Percentiles rank a stretch among this genome's conserved stretches.
These are phyloP conservation scores for Gymnogyps californianus DNA, from an alignment of 2,113 vertebrate species.

Conservation along the genomic window DNA sequence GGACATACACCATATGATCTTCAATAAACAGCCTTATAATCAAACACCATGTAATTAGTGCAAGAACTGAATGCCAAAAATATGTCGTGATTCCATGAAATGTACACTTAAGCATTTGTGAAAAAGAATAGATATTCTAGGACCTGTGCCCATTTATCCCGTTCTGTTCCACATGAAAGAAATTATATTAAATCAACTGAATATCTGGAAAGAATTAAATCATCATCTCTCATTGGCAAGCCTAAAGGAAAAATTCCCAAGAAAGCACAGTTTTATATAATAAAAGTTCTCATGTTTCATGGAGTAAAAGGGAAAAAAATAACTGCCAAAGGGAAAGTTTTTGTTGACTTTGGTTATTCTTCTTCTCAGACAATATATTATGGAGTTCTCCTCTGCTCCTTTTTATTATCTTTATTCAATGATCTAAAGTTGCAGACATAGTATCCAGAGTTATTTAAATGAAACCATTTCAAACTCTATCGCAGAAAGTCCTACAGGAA, in stretches of 20 bases:
- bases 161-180: slow-evolving; percentile 28
- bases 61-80: slow-evolving; percentile 25
- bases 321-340: slow-evolving; percentile 21
- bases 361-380: slow-evolving; percentile 24
- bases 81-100: slow-evolving; percentile 36
- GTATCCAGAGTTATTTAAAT: slow-evolving; percentile 33
- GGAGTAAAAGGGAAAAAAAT: slow-evolving; percentile 20
- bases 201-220: slow-evolving; percentile 75
- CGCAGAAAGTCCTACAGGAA: not conserved
- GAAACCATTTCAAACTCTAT: not conserved
- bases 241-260: slow-evolving; percentile 67
- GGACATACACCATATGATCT: slow-evolving; percentile 1
- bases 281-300: slow-evolving; percentile 64
- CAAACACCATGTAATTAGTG: slow-evolving; percentile 47
- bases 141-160: slow-evolving; percentile 39
- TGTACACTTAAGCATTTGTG: slow-evolving; percentile 21
- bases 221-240: slow-evolving; percentile 65
- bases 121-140: slow-evolving; percentile 56
- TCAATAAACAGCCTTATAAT: slow-evolving; percentile 4
- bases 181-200: slow-evolving; percentile 45
- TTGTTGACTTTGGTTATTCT: slow-evolving; percentile 26
- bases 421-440: slow-evolving; percentile 9
- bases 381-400: slow-evolving; percentile 8
- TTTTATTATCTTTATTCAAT: slow-evolving; percentile 41
- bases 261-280: slow-evolving; percentile 64